Evolutionary conservation across 2,888 invertebrate genomes (phyloP).

Genomic region (Brenthis ino): DNA sequence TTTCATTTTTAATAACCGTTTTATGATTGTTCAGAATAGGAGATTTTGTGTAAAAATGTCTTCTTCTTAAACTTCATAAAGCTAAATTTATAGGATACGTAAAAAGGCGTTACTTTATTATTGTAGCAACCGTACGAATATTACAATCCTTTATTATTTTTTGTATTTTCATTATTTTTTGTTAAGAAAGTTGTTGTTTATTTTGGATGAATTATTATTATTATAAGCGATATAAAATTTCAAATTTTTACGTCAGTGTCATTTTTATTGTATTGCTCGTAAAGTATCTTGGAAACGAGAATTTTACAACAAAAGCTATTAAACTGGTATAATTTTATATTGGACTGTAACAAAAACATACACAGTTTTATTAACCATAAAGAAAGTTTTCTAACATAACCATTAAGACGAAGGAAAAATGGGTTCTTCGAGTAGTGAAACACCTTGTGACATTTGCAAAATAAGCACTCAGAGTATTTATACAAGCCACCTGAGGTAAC

Average conservation of each 20-base stretch:
- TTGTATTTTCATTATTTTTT: too few species aligned
- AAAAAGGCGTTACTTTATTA: slow-evolving; percentile 2
- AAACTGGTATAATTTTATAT: slow-evolving; percentile 28
- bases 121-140: neutral
- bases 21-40: slow-evolving; percentile 31
- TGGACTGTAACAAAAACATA: slow-evolving; percentile 22
- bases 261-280: slow-evolving; percentile 9
- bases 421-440: slow-evolving; percentile 25
- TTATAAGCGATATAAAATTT: neutral
- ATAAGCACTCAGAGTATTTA: slow-evolving; percentile 30
- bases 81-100: slow-evolving; percentile 28
- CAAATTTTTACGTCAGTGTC: neutral
- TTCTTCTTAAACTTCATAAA: slow-evolving; percentile 21
- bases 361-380: slow-evolving; percentile 25
- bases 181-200: neutral
- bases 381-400: slow-evolving; percentile 29
- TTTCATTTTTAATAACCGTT: slow-evolving; percentile 31
- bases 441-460: slow-evolving; percentile 33
- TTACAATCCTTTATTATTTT: neutral
- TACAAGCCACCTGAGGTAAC: slow-evolving; percentile 35
- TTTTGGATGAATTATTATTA: neutral
- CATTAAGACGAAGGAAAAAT: slow-evolving; percentile 34
- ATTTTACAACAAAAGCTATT: slow-evolving; percentile 33
- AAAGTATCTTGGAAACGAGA: slow-evolving; percentile 23
- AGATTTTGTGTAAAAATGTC: slow-evolving; percentile 24